Conservation (phyloP, 2,888 invertebrate species). For the Galeopsomyia nigrocyanea region DNA sequence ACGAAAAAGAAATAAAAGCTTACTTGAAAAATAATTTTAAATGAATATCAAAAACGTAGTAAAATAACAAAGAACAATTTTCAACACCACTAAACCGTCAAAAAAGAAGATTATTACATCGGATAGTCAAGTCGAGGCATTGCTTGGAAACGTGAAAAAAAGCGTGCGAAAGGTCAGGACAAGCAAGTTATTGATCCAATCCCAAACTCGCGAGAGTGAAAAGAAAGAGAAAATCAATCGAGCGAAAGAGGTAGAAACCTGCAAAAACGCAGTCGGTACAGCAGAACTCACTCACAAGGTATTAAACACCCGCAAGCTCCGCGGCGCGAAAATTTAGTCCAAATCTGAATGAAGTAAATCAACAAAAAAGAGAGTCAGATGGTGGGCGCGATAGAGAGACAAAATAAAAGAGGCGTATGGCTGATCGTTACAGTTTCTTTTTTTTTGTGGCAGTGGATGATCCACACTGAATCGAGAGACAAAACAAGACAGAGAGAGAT, state of each 20-base stretch:
- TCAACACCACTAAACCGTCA: neutral
- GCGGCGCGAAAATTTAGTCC: conserved; percentile 18
- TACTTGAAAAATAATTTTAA: too few species aligned
- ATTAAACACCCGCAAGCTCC: neutral
- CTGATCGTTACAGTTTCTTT: conserved; percentile 1
- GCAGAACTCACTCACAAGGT: conserved; percentile 30
- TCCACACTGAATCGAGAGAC: conserved; percentile 26
- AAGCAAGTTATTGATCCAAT: neutral
- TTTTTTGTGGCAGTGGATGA: conserved; percentile 3
- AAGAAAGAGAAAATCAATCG: neutral
- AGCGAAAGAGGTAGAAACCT: too few species aligned
- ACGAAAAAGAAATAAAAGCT: too few species aligned
- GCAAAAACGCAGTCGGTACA: conserved; percentile 17
- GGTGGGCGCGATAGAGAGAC: conserved; percentile 33
- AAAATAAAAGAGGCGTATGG: too few species aligned
- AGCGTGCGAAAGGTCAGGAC: neutral
- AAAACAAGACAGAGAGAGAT: conserved; percentile 25
- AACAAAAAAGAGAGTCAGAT: conserved; percentile 10
- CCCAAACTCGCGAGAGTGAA: neutral
- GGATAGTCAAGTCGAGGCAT: too few species aligned
- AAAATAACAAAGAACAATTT: neutral
- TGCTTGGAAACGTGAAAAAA: neutral
- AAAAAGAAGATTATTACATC: too few species aligned
- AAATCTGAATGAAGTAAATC: conserved; percentile 8
- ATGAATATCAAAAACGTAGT: neutral